A percentile compares a stretch with the other conserved stretches of the same genome.
Evolutionary conservation across 2,113 vertebrate species (phyloP).

Genomic region (Salvelinus alpinus): DNA sequence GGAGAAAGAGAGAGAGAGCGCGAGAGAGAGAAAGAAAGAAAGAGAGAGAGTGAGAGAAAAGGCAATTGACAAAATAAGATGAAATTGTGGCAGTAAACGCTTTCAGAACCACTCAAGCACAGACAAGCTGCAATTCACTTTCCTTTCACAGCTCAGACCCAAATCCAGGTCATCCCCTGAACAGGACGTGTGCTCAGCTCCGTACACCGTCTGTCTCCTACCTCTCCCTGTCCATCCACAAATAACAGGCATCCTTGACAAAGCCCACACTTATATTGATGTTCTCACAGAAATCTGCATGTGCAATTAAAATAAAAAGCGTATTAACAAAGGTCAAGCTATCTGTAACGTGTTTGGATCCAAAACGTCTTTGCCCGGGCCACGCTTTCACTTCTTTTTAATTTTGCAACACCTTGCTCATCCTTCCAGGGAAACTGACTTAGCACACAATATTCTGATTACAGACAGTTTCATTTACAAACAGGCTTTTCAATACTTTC

Average conservation of each 20-base stretch:
- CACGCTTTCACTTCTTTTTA: neutral
- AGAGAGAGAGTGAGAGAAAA: constrained; percentile 28
- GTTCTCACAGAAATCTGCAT: neutral
- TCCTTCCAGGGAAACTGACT: constrained; percentile 3
- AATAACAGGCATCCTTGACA: constrained; percentile 14
- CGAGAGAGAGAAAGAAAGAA: neutral
- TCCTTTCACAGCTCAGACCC: constrained; percentile 33
- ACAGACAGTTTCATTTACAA: constrained; percentile 30
- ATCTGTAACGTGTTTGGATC: constrained; percentile 22
- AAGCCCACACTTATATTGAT: constrained; percentile 15
- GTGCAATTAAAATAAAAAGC: constrained; percentile 6
- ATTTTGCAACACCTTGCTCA: neutral
- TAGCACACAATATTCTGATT: constrained; percentile 20
- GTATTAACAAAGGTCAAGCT: constrained; percentile 37
- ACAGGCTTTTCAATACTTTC: constrained; percentile 16
- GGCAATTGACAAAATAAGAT: constrained; percentile 26
- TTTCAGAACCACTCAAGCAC: constrained; percentile 43
- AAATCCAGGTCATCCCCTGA: constrained; percentile 42
- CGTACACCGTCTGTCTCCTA: no score
- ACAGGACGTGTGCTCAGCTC: constrained; percentile 6
- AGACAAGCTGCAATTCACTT: constrained; percentile 40
- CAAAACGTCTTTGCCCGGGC: constrained; percentile 3
- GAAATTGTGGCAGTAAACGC: constrained; percentile 35
- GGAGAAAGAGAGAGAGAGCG: no score
- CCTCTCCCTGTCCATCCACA: constrained; percentile 9